Percentiles rank a stretch among this genome's conserved stretches.
Evolutionary conservation across 2,888 invertebrate species (phyloP).

Genomic region (Parascotia fuliginaria): DNA sequence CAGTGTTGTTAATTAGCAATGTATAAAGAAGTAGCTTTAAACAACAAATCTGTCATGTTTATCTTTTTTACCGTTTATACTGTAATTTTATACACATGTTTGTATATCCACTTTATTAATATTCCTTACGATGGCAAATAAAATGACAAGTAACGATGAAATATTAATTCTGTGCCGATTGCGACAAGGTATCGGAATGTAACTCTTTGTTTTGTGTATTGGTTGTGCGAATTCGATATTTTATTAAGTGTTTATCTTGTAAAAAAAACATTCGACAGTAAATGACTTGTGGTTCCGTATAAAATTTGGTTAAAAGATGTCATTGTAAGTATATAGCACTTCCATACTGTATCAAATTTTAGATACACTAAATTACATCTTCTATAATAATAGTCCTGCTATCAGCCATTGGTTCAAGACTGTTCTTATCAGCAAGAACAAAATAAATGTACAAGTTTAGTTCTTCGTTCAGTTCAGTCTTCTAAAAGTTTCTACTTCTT

Average conservation of each 20-base stretch:
- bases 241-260: slow-evolving; percentile 6
- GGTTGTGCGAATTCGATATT: slow-evolving; percentile 6
- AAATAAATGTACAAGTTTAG: no score
- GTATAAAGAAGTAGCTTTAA: slow-evolving; percentile 11
- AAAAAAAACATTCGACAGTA: background rate
- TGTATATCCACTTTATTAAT: slow-evolving; percentile 47
- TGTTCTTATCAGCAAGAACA: no score
- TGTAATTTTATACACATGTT: slow-evolving; percentile 55
- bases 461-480: no score
- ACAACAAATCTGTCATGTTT: slow-evolving; percentile 55
- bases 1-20: no score
- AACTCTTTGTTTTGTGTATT: slow-evolving; percentile 9
- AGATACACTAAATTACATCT: no score
- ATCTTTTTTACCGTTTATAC: slow-evolving; percentile 54
- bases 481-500: no score
- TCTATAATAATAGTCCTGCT: no score
- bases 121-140: slow-evolving; percentile 40
- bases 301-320: no score
- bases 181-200: slow-evolving; percentile 15
- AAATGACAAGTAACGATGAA: slow-evolving; percentile 32
- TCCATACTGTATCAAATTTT: no score
- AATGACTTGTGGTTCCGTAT: background rate
- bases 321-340: no score
- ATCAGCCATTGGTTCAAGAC: no score
- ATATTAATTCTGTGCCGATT: slow-evolving; percentile 37